phyloP scores from a whole-genome alignment of 2,113 vertebrate genomes.

The Muntiacus reevesi region DNA sequence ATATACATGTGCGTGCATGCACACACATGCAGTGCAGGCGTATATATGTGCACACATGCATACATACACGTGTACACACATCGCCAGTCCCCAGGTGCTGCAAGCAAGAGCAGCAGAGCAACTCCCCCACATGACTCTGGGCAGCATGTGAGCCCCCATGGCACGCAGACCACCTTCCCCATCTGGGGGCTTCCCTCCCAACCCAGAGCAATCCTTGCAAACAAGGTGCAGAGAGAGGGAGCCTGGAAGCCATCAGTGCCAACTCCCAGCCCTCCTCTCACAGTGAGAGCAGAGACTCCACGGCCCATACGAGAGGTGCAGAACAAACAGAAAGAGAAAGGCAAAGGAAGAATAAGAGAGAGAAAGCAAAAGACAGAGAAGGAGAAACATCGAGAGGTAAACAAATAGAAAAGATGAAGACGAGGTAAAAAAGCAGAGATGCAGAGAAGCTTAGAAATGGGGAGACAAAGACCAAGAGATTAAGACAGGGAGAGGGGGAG shows the following conservation, averaged over 20 bases:
- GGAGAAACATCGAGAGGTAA: neutral
- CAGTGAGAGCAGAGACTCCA: neutral
- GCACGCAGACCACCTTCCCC: fast-evolving
- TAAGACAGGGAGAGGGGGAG: too few species aligned
- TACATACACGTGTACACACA: neutral
- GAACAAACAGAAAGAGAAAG: neutral
- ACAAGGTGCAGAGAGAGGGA: neutral
- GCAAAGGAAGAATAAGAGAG: fast-evolving
- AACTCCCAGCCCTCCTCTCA: neutral
- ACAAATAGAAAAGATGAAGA: fast-evolving
- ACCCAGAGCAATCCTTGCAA: neutral
- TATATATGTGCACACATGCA: fast-evolving
- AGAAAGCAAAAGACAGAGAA: neutral
- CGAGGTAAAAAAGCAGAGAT: neutral
- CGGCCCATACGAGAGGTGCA: fast-evolving
- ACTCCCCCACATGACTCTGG: neutral
- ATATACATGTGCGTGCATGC: neutral
- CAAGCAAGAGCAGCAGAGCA: neutral
- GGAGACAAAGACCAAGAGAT: neutral
- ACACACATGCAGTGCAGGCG: too few species aligned
- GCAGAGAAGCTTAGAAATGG: neutral
- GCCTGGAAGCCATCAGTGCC: neutral
- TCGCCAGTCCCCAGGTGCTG: fast-evolving
- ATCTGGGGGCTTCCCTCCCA: neutral
- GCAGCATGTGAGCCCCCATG: fast-evolving